phyloP scores from a whole-genome alignment of 2,113 vertebrate genomes.

The Cyanistes caeruleus region DNA sequence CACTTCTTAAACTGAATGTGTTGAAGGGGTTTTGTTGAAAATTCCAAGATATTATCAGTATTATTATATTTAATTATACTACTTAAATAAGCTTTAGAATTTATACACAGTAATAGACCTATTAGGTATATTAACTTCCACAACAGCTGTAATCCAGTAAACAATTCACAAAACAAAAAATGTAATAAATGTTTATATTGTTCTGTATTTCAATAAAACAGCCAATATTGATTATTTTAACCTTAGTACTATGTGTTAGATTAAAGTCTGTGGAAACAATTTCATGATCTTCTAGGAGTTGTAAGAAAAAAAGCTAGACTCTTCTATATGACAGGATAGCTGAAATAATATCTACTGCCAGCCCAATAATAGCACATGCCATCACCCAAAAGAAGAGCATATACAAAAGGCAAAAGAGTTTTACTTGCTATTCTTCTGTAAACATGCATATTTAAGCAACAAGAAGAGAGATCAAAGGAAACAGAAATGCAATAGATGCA shows the following conservation, averaged over 20 bases:
- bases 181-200: neutral
- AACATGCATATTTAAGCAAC: neutral
- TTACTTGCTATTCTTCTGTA: neutral
- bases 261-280: neutral
- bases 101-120: neutral
- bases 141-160: neutral
- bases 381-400: neutral
- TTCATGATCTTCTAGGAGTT: neutral
- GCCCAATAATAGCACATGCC: neutral
- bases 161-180: neutral
- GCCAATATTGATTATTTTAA: neutral
- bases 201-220: neutral
- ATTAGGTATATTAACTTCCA: neutral
- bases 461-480: slow-evolving; percentile 26
- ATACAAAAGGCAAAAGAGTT: neutral
- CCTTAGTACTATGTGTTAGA: neutral
- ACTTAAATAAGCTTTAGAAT: neutral
- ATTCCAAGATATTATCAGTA: neutral
- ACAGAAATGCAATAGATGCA: neutral
- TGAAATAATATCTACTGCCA: neutral
- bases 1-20: neutral
- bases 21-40: neutral
- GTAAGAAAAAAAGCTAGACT: neutral
- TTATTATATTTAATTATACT: slow-evolving; percentile 8
- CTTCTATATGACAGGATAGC: neutral